A percentile compares a stretch with the other conserved stretches of the same genome.
phyloP scores from a whole-genome alignment of 2,113 vertebrate species.

The Hippocampus barbouri region DNA sequence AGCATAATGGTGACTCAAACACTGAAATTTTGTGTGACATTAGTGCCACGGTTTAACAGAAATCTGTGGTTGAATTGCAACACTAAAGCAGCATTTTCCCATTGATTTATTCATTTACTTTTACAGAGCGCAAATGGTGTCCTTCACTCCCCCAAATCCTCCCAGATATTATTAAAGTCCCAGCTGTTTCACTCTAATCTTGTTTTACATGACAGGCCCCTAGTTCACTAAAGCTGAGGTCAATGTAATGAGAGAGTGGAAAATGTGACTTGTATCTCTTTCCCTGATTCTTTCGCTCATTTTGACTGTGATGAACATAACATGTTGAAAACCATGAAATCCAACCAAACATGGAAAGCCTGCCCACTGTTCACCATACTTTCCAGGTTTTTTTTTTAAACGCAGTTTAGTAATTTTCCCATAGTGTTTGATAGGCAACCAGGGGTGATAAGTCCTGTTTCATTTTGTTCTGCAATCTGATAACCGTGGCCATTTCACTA shows the following conservation, averaged over 20 bases:
- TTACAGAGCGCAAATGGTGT: not conserved
- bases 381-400: slow-evolving; percentile 45
- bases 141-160: slow-evolving; percentile 9
- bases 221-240: slow-evolving; percentile 57
- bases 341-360: slow-evolving; percentile 56
- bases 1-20: too few relatives aligned
- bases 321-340: slow-evolving; percentile 62
- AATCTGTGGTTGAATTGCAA: not conserved
- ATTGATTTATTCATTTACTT: not conserved
- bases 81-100: too few relatives aligned
- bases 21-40: too few relatives aligned
- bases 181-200: slow-evolving; percentile 32
- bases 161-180: slow-evolving; percentile 35
- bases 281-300: slow-evolving; percentile 46
- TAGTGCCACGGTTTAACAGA: too few relatives aligned
- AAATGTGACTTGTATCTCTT: slow-evolving; percentile 56
- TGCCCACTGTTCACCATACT: slow-evolving; percentile 37
- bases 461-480: slow-evolving; percentile 32
- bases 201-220: slow-evolving; percentile 33
- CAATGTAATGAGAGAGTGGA: slow-evolving; percentile 65
- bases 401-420: slow-evolving; percentile 42
- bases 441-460: slow-evolving; percentile 37
- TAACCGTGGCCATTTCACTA: slow-evolving; percentile 10
- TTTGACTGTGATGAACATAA: slow-evolving; percentile 64
- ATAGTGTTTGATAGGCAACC: slow-evolving; percentile 36